These are phyloP conservation scores for Pogonophryne albipinna DNA, from an alignment of 2,797 vertebrate genomes.

Conservation along the genomic window DNA sequence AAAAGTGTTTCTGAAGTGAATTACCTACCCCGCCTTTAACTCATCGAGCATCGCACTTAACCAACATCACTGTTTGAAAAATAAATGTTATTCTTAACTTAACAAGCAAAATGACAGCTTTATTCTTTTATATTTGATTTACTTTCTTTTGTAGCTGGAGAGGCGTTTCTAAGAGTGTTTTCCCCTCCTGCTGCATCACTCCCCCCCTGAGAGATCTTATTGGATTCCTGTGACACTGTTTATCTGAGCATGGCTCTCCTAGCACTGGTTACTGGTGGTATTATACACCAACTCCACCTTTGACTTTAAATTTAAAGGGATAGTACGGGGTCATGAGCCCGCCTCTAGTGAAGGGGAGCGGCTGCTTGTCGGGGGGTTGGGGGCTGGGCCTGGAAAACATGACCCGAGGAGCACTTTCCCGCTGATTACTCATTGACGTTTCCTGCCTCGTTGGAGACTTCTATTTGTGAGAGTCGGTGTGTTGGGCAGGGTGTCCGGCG, in stretches of 20 bases:
- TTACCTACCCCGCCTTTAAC: no score
- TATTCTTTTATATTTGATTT: neutral
- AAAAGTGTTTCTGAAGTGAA: no score
- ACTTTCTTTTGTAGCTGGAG: neutral
- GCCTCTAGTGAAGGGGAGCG: conserved; percentile 55
- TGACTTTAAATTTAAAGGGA: conserved; percentile 44
- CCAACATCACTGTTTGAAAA: neutral
- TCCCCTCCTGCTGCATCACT: conserved; percentile 4
- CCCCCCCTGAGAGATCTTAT: conserved; percentile 9
- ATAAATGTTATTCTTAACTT: no score
- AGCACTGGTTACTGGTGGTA: conserved; percentile 53
- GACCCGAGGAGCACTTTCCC: conserved; percentile 70
- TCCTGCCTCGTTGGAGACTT: conserved; percentile 70
- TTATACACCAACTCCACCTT: conserved; percentile 53
- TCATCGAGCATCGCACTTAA: neutral
- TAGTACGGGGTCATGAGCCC: conserved; percentile 38
- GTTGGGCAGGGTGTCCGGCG: conserved; percentile 66
- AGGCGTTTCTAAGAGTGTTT: no score
- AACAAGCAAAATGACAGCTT: neutral
- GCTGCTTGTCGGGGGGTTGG: conserved; percentile 52
- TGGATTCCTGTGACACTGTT: conserved; percentile 29
- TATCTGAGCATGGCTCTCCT: conserved; percentile 23
- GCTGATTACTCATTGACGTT: conserved; percentile 81
- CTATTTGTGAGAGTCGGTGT: conserved; percentile 76
- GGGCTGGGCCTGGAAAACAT: conserved; percentile 60